Percentiles rank a stretch among this genome's conserved stretches.
These are phyloP conservation scores for Synergus umbraculus DNA, from an alignment of 2,888 invertebrate species.

Conservation along the genomic window DNA sequence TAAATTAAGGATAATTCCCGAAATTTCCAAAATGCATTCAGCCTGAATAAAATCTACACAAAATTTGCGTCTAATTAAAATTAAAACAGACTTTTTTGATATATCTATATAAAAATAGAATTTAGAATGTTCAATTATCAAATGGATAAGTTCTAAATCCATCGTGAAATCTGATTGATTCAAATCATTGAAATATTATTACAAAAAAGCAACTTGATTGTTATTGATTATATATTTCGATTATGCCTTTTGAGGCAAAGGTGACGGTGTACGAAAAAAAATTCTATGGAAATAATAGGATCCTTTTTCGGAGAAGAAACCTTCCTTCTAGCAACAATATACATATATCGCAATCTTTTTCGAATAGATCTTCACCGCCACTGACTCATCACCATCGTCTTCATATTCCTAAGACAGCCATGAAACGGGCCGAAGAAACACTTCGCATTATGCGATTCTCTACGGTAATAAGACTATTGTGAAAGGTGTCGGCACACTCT, in stretches of 20 bases:
- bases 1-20: no score
- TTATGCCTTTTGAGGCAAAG: background rate
- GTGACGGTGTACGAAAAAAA: background rate
- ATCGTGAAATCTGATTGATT: background rate
- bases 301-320: background rate
- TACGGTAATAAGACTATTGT: slow-evolving; percentile 49
- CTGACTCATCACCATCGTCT: slow-evolving; percentile 26
- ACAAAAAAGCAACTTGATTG: background rate
- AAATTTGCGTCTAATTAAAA: no score
- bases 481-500: slow-evolving; percentile 39
- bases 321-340: slow-evolving; percentile 7
- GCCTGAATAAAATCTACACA: no score
- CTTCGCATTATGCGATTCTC: slow-evolving; percentile 43
- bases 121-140: no score
- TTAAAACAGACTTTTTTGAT: no score
- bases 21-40: no score
- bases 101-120: no score
- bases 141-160: background rate
- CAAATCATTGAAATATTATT: background rate
- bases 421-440: slow-evolving; percentile 47
- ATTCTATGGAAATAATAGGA: background rate
- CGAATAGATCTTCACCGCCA: slow-evolving; percentile 24
- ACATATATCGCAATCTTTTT: slow-evolving; percentile 12
- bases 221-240: background rate
- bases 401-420: slow-evolving; percentile 42